Percentiles rank a stretch among this genome's conserved stretches.
These are phyloP conservation scores for Cordylochernes scorpioides DNA, from an alignment of 2,888 invertebrate genomes.

Conservation along the genomic window DNA sequence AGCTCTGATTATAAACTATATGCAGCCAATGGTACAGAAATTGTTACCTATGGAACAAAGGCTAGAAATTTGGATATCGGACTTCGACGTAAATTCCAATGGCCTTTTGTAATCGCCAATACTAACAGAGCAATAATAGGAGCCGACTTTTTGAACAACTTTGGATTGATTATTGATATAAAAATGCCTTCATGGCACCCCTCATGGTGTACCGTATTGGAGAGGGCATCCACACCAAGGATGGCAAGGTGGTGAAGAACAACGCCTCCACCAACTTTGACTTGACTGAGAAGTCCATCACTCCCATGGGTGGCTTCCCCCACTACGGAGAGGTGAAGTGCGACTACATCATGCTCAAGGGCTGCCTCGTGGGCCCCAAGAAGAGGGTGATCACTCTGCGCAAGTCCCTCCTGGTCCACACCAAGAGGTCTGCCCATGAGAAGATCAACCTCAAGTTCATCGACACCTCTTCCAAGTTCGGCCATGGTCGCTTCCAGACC, in stretches of 20 bases:
- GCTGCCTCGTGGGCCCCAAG: constrained; percentile 82
- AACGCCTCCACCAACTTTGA: constrained; percentile 94
- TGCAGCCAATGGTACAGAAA: too few relatives aligned
- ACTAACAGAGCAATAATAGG: too few relatives aligned
- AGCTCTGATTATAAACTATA: too few relatives aligned
- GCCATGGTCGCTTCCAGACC: constrained; percentile 99
- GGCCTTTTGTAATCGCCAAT: too few relatives aligned
- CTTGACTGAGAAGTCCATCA: constrained; percentile 81
- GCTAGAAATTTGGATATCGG: too few relatives aligned
- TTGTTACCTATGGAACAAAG: too few relatives aligned
- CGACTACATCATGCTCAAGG: constrained; percentile 93
- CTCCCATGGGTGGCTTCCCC: constrained; percentile 98
- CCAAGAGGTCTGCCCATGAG: constrained; percentile 79
- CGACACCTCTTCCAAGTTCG: constrained; percentile 94
- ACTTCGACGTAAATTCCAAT: too few relatives aligned
- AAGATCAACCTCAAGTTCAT: constrained; percentile 97
- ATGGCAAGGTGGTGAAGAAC: constrained; percentile 54
- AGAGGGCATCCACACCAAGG: constrained; percentile 34
- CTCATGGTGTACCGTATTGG: constrained; percentile 96
- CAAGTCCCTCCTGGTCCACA: constrained; percentile 77
- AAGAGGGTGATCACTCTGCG: constrained; percentile 85
- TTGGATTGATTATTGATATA: too few relatives aligned
- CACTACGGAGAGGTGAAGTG: constrained; percentile 98
- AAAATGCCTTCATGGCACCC: too few relatives aligned
- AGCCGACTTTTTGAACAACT: too few relatives aligned